A percentile compares a stretch with the other conserved stretches of the same genome.
These are phyloP conservation scores for Tetranychus urticae DNA, from an alignment of 1,140 invertebrate genomes.

Conservation along the genomic window DNA sequence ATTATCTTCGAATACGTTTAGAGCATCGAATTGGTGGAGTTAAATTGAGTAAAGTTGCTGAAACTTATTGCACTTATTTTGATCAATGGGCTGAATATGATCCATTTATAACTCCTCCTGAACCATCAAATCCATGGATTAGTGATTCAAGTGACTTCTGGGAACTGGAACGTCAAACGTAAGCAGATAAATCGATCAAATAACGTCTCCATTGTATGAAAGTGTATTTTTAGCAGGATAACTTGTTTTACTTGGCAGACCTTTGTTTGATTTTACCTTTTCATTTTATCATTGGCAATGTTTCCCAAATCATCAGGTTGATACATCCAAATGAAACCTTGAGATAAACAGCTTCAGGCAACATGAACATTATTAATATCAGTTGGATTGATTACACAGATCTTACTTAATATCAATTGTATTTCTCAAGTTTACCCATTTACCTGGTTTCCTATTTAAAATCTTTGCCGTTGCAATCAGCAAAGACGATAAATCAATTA, in stretches of 20 bases:
- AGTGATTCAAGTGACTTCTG: constrained; percentile 85
- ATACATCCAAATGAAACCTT: neutral
- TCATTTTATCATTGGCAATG: too few species aligned
- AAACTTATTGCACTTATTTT: constrained; percentile 39
- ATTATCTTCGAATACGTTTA: constrained; percentile 42
- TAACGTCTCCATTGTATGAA: neutral
- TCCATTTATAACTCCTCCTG: constrained; percentile 61
- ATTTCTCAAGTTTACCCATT: too few species aligned
- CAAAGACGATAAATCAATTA: too few species aligned
- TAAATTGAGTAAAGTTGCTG: constrained; percentile 10
- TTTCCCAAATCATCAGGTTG: neutral
- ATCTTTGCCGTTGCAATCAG: too few species aligned
- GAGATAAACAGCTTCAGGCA: too few species aligned
- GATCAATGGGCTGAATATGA: constrained; percentile 94
- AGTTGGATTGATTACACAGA: too few species aligned
- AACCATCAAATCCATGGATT: constrained; percentile 90
- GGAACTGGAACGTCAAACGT: constrained; percentile 76
- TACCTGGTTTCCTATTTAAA: too few species aligned
- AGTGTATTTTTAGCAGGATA: too few species aligned
- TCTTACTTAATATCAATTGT: too few species aligned
- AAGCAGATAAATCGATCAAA: constrained; percentile 15
- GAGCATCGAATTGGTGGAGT: constrained; percentile 26
- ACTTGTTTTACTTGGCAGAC: too few species aligned
- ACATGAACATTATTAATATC: too few species aligned
- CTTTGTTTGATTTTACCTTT: too few species aligned